A percentile compares a stretch with the other conserved stretches of the same genome.
Evolutionary conservation across 2,888 invertebrate genomes (phyloP).

Genomic region (Drosophila tanythrix): DNA sequence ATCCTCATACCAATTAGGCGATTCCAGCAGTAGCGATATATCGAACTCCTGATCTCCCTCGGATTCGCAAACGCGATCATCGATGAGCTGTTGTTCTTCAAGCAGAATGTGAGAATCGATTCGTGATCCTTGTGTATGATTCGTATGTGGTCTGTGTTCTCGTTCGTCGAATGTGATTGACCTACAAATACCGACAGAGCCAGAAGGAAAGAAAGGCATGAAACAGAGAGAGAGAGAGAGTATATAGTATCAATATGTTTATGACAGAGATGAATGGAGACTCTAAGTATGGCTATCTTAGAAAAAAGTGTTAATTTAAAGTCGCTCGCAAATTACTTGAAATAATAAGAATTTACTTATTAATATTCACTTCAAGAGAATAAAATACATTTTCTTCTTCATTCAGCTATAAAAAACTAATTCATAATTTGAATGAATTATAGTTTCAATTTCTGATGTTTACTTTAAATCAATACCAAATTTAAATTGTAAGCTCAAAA

Average conservation of each 20-base stretch:
- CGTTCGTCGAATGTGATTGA: conserved; percentile 72
- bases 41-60: conserved; percentile 99
- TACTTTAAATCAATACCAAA: not conserved
- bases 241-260: conserved; percentile 1
- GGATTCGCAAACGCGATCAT: conserved; percentile 96
- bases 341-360: not conserved
- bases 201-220: conserved; percentile 5
- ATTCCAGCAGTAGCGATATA: conserved; percentile 94
- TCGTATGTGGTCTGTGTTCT: conserved; percentile 91
- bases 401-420: not conserved
- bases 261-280: not conserved
- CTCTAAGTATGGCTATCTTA: not conserved
- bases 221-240: conserved; percentile 5
- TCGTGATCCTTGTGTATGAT: conserved; percentile 99
- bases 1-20: conserved; percentile 97
- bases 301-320: not conserved
- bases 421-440: not conserved
- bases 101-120: conserved; percentile 98
- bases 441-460: not conserved
- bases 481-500: not conserved
- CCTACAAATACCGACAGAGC: conserved; percentile 36
- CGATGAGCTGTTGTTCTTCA: conserved; percentile 95
- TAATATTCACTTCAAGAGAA: not conserved
- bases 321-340: not conserved
- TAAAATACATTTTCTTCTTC: not conserved